Percentiles rank a stretch among this genome's conserved stretches.
These are phyloP conservation scores for Cheilosia vulpina DNA, from an alignment of 2,888 invertebrate species.

Conservation along the genomic window DNA sequence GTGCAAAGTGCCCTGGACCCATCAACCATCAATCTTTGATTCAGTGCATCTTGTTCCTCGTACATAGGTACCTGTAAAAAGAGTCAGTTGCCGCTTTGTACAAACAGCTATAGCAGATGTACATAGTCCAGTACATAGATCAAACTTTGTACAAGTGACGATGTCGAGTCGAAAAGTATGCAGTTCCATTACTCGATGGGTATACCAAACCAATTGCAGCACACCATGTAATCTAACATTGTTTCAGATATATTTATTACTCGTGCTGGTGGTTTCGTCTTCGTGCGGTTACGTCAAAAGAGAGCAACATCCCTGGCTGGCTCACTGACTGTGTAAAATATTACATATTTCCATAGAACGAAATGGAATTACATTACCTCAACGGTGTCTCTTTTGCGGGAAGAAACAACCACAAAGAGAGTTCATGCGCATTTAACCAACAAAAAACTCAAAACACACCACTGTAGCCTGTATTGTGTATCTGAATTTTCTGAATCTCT, in stretches of 20 bases:
- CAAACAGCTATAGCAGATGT: no score
- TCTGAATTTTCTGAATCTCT: background rate
- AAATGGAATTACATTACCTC: background rate
- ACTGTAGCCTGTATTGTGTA: background rate
- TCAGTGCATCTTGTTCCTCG: no score
- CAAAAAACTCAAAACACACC: background rate
- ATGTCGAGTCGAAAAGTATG: no score
- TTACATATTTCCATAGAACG: background rate
- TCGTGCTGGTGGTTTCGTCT: background rate
- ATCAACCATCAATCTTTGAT: no score
- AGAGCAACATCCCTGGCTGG: background rate
- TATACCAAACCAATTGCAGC: background rate
- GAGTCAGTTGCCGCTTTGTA: no score
- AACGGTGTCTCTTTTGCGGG: background rate
- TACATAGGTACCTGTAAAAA: no score
- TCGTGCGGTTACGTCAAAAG: background rate
- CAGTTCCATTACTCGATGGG: background rate
- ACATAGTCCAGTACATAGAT: no score
- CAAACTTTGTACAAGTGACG: no score
- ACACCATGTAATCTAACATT: no score
- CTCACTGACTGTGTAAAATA: background rate
- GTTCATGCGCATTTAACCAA: background rate
- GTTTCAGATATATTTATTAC: no score
- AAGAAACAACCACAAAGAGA: background rate
- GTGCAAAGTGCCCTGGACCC: no score